Evolutionary conservation across 2,113 vertebrate genomes (phyloP).

Genomic region (Malurus melanocephalus): DNA sequence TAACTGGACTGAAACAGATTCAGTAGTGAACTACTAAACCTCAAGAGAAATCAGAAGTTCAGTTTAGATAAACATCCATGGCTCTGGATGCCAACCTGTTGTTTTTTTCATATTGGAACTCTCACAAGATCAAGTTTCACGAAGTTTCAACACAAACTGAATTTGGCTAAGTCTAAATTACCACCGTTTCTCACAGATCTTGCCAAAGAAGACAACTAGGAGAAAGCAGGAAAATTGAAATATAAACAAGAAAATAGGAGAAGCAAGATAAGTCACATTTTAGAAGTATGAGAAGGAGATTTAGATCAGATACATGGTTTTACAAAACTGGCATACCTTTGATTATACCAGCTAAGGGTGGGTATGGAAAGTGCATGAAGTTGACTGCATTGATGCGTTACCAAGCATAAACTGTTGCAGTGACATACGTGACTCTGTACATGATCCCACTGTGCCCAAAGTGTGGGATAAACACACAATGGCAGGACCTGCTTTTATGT

Average conservation of each 20-base stretch:
- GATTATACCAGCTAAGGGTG: neutral
- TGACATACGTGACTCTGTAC: neutral
- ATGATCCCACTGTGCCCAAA: neutral
- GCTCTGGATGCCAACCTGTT: slow-evolving; percentile 30
- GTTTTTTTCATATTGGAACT: neutral
- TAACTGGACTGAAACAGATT: slow-evolving; percentile 52
- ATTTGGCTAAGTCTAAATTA: slow-evolving; percentile 22
- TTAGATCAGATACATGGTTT: neutral
- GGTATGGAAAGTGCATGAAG: neutral
- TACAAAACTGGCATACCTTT: neutral
- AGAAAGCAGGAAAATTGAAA: neutral
- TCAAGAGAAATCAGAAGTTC: slow-evolving; percentile 45
- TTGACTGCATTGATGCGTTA: neutral
- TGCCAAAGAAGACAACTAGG: neutral
- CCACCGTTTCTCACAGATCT: neutral
- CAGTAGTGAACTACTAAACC: slow-evolving; percentile 44
- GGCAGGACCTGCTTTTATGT: neutral
- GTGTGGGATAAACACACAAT: neutral
- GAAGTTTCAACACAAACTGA: slow-evolving; percentile 23
- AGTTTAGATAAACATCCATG: slow-evolving; percentile 41
- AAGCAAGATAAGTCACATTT: neutral
- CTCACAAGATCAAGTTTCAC: slow-evolving; percentile 48
- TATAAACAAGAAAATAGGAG: neutral
- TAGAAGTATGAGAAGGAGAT: neutral
- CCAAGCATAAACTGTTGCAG: neutral